Percentiles rank a stretch among this genome's conserved stretches.
These are phyloP conservation scores for Melanotaenia nigrans DNA, from an alignment of 2,797 vertebrate species.

Conservation along the genomic window DNA sequence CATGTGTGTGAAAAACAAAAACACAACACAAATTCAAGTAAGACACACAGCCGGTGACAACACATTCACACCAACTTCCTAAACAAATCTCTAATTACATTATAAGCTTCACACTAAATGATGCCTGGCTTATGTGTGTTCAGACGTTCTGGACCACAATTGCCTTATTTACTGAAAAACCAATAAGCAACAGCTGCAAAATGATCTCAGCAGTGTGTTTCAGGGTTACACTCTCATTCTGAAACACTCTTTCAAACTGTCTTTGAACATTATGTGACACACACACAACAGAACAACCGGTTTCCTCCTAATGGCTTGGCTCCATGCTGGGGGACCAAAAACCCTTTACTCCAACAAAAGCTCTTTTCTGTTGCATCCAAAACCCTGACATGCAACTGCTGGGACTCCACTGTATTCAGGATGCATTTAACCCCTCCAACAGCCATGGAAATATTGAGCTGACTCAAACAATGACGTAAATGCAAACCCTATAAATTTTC, in stretches of 20 bases:
- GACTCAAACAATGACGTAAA: constrained; percentile 62
- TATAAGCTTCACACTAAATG: constrained; percentile 23
- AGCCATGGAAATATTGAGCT: constrained; percentile 69
- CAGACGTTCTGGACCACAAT: constrained; percentile 45
- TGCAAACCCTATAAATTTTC: constrained; percentile 52
- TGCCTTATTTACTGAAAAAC: constrained; percentile 65
- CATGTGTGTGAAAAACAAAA: background rate
- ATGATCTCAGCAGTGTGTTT: constrained; percentile 71
- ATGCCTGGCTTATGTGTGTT: constrained; percentile 34
- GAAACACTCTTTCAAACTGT: constrained; percentile 56
- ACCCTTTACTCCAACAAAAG: constrained; percentile 63
- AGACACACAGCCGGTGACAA: constrained; percentile 3
- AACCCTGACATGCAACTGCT: constrained; percentile 46
- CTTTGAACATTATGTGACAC: constrained; percentile 65
- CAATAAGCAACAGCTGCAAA: constrained; percentile 75
- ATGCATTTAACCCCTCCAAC: constrained; percentile 64
- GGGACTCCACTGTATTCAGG: constrained; percentile 42
- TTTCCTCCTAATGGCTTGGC: constrained; percentile 64
- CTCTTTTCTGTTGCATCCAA: constrained; percentile 68
- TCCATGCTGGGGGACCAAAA: constrained; percentile 54
- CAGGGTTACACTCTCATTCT: constrained; percentile 49
- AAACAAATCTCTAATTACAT: constrained; percentile 37
- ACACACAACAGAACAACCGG: constrained; percentile 45
- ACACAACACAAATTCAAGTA: constrained; percentile 3
- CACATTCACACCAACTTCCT: constrained; percentile 20